Conservation (phyloP, 2,113 vertebrate species). For the Garra rufa region DNA sequence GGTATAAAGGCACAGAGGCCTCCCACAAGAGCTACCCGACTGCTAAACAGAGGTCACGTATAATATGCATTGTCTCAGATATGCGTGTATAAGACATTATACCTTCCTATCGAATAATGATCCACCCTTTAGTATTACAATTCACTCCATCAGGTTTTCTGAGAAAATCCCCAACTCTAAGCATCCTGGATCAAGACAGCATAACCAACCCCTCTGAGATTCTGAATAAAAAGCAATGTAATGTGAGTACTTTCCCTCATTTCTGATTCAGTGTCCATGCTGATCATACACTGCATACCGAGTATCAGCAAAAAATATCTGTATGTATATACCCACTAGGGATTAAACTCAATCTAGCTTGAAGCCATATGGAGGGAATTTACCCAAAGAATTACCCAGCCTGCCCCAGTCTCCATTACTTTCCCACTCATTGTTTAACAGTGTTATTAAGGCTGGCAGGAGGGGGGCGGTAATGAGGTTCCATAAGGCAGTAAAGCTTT, state of each 20-base stretch:
- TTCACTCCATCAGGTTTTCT: slow-evolving; percentile 30
- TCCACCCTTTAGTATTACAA: slow-evolving; percentile 28
- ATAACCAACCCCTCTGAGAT: slow-evolving; percentile 21
- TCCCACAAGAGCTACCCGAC: slow-evolving; percentile 20
- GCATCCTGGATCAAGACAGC: slow-evolving; percentile 15
- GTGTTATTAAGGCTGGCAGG: slow-evolving; percentile 31
- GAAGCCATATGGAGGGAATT: slow-evolving; percentile 38
- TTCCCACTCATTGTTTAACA: slow-evolving; percentile 34
- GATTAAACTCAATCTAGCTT: slow-evolving; percentile 18
- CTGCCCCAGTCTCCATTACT: neutral
- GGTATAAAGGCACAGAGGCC: neutral
- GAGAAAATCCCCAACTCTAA: slow-evolving; percentile 31
- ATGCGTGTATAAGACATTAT: neutral
- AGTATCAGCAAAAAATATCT: slow-evolving; percentile 8
- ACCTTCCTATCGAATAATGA: slow-evolving; percentile 24
- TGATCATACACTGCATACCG: neutral
- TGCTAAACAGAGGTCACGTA: slow-evolving; percentile 18
- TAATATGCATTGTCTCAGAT: slow-evolving; percentile 32
- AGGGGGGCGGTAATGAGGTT: slow-evolving; percentile 34
- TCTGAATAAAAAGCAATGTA: slow-evolving; percentile 19
- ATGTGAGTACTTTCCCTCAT: slow-evolving; percentile 22
- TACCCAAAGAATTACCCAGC: slow-evolving; percentile 20
- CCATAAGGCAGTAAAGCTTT: slow-evolving; percentile 31
- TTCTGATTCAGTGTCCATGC: neutral
- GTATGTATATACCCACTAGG: neutral